These are phyloP conservation scores for Lepidotrigona ventralis DNA, from an alignment of 1,140 invertebrate species.

Conservation along the genomic window DNA sequence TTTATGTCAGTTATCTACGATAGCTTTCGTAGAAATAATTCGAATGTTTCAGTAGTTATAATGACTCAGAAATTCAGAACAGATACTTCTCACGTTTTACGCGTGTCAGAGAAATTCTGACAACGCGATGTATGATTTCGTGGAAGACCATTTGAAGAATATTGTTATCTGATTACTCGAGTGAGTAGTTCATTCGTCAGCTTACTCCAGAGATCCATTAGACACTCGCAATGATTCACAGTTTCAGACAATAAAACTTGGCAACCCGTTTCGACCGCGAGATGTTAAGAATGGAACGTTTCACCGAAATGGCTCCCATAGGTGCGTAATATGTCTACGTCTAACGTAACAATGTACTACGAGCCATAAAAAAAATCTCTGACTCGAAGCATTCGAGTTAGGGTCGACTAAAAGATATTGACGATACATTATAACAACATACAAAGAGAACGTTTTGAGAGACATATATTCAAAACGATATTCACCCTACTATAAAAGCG, in stretches of 20 bases:
- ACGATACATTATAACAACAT: background rate
- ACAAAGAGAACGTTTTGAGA: background rate
- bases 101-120: background rate
- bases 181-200: slow-evolving; percentile 26
- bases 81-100: background rate
- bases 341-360: slow-evolving; percentile 39
- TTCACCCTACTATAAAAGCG: background rate
- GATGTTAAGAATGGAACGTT: slow-evolving; percentile 46
- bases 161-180: slow-evolving; percentile 33
- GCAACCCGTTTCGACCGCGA: slow-evolving; percentile 1
- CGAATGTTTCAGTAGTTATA: background rate
- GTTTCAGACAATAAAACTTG: slow-evolving; percentile 14
- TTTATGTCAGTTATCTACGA: background rate
- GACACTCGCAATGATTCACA: slow-evolving; percentile 15
- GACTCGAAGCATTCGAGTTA: slow-evolving; percentile 22
- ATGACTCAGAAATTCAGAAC: background rate
- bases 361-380: slow-evolving; percentile 10
- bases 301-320: slow-evolving; percentile 30
- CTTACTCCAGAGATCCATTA: slow-evolving; percentile 1
- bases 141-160: background rate
- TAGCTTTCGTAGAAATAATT: background rate
- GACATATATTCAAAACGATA: background rate
- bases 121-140: slow-evolving; percentile 1
- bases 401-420: slow-evolving; percentile 36
- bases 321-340: slow-evolving; percentile 34